Evolutionary conservation across 2,888 invertebrate species (phyloP).

Genomic region (Zaprionus bogoriensis): DNA sequence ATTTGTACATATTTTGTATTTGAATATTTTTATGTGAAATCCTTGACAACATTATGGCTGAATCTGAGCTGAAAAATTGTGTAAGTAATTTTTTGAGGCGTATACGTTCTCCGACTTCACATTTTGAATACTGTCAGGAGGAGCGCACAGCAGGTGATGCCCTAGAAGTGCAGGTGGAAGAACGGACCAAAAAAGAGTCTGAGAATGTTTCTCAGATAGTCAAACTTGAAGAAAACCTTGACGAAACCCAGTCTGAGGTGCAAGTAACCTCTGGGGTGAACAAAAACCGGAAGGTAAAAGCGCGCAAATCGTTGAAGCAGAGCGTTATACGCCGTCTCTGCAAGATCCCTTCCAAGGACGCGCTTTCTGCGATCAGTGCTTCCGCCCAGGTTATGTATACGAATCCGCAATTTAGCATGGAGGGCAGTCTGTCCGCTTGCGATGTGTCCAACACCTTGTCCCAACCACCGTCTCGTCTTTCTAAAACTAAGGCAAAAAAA

Average conservation of each 20-base stretch:
- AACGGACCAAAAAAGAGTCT: too few relatives aligned
- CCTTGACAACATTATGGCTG: too few relatives aligned
- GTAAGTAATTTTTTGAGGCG: too few relatives aligned
- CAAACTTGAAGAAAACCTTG: too few relatives aligned
- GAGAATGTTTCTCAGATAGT: too few relatives aligned
- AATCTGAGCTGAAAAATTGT: too few relatives aligned
- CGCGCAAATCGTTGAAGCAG: neutral
- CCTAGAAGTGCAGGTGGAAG: neutral
- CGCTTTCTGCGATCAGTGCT: accelerated
- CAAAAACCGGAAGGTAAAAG: neutral
- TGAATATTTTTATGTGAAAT: too few relatives aligned
- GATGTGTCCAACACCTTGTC: neutral
- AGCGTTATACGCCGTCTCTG: constrained; percentile 24
- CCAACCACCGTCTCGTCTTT: neutral
- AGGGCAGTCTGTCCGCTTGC: neutral
- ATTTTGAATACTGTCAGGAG: neutral
- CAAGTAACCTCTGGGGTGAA: too few relatives aligned
- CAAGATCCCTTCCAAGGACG: neutral
- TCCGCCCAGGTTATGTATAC: constrained; percentile 18
- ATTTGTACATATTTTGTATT: too few relatives aligned
- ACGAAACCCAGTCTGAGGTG: too few relatives aligned
- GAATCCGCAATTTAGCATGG: constrained; percentile 11
- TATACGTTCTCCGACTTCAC: neutral
- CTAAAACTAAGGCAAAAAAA: neutral
- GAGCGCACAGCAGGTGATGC: neutral